These are phyloP conservation scores for Malurus leucopterus DNA, from an alignment of 2,797 vertebrate species.

Conservation along the genomic window DNA sequence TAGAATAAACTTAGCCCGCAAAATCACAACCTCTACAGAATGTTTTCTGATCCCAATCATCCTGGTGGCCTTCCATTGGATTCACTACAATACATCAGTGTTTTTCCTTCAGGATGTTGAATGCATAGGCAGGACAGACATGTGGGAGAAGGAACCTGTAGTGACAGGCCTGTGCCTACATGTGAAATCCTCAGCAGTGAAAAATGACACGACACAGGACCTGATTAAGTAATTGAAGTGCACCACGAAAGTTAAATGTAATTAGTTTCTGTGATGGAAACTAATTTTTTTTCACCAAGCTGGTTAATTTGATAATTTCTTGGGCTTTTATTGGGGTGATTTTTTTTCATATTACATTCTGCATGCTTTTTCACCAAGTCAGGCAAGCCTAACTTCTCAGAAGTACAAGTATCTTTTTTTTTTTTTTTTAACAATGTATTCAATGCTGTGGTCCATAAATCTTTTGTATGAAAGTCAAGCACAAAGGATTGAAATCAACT, in stretches of 20 bases:
- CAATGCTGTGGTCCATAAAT: background rate
- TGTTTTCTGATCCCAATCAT: rapidly evolving
- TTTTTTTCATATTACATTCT: background rate
- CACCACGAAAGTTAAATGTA: background rate
- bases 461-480: background rate
- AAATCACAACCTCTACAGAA: background rate
- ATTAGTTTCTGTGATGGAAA: background rate
- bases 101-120: background rate
- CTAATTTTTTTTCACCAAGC: background rate
- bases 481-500: background rate
- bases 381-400: background rate
- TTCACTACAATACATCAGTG: background rate
- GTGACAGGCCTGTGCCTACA: background rate
- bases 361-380: background rate
- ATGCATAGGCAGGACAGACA: rapidly evolving
- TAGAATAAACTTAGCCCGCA: background rate
- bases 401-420: background rate
- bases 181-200: background rate
- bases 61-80: background rate
- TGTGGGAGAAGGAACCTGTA: background rate
- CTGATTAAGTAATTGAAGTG: background rate
- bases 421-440: background rate
- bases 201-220: background rate
- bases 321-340: background rate
- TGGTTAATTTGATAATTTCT: background rate